These are phyloP conservation scores for Aphelinus atriplicis DNA, from an alignment of 1,140 invertebrate genomes.

Conservation along the genomic window DNA sequence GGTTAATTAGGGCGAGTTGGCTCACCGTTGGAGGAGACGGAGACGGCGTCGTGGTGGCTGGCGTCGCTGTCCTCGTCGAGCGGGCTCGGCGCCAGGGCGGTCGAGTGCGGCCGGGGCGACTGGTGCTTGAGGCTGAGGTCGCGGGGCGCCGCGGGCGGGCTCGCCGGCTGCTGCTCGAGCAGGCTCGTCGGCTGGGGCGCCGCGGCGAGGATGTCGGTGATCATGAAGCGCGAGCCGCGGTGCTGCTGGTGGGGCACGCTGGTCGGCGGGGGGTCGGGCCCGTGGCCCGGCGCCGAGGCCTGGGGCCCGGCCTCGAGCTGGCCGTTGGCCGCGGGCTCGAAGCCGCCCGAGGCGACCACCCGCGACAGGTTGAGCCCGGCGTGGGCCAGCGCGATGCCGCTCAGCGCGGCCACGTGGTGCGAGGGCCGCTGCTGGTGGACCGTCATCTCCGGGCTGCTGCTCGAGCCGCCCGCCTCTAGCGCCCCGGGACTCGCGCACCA, in stretches of 20 bases:
- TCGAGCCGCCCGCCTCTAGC: background rate
- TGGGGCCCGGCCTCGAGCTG: background rate
- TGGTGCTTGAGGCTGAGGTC: constrained; percentile 62
- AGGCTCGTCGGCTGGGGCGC: constrained; percentile 59
- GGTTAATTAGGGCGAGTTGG: background rate
- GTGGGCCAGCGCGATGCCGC: constrained; percentile 57
- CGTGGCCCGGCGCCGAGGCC: constrained; percentile 30
- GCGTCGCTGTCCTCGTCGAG: constrained; percentile 63
- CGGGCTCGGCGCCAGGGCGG: constrained; percentile 55
- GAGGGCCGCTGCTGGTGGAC: constrained; percentile 62
- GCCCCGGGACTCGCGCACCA: constrained; percentile 5
- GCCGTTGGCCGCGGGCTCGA: constrained; percentile 55
- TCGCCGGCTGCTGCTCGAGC: constrained; percentile 55
- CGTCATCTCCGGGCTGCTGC: constrained; percentile 61
- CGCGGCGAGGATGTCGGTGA: constrained; percentile 79
- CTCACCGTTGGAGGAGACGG: constrained; percentile 64
- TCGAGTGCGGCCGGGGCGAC: constrained; percentile 39
- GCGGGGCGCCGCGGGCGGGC: constrained; percentile 59
- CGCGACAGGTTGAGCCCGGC: constrained; percentile 60
- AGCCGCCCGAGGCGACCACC: constrained; percentile 53
- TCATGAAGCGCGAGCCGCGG: constrained; percentile 80
- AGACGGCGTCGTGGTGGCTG: constrained; percentile 62
- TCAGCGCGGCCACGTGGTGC: constrained; percentile 63
- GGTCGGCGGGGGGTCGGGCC: constrained; percentile 55
- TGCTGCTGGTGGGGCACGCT: constrained; percentile 72